These are phyloP conservation scores for Platorchestia sp. DNA, from an alignment of 1,140 invertebrate genomes.

Conservation along the genomic window DNA sequence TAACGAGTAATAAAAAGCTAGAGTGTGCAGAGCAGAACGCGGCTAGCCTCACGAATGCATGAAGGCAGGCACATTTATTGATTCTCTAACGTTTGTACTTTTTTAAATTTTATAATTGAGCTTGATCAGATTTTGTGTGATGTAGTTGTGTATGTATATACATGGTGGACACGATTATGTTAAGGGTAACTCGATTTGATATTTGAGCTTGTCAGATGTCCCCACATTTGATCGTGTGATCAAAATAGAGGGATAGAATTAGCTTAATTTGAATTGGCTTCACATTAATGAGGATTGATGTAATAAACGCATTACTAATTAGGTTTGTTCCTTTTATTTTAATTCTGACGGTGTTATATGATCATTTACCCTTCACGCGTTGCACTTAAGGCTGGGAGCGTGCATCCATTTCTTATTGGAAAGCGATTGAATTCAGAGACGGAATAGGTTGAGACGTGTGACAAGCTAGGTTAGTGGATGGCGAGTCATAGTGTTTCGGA, in stretches of 20 bases:
- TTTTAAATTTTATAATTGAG: background rate
- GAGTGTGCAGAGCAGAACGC: too few relatives aligned
- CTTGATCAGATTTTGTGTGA: background rate
- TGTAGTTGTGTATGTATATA: background rate
- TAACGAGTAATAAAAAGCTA: too few relatives aligned
- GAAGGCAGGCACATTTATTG: too few relatives aligned
- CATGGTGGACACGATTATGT: background rate
- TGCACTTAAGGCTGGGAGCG: background rate
- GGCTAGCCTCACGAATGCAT: too few relatives aligned
- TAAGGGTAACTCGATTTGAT: background rate
- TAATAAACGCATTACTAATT: too few relatives aligned
- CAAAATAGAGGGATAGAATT: background rate
- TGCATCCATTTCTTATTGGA: background rate
- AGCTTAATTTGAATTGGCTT: too few relatives aligned
- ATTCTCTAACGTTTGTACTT: too few relatives aligned
- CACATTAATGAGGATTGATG: too few relatives aligned
- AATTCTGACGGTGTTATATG: too few relatives aligned
- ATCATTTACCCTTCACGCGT: background rate
- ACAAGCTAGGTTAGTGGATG: background rate
- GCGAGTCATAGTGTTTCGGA: background rate
- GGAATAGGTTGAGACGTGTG: background rate
- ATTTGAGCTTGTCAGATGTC: background rate
- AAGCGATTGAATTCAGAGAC: background rate
- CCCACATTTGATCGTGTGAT: background rate
- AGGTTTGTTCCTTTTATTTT: too few relatives aligned